Evolutionary conservation across 2,113 vertebrate genomes (phyloP).

Genomic region (Ascaphus truei): DNA sequence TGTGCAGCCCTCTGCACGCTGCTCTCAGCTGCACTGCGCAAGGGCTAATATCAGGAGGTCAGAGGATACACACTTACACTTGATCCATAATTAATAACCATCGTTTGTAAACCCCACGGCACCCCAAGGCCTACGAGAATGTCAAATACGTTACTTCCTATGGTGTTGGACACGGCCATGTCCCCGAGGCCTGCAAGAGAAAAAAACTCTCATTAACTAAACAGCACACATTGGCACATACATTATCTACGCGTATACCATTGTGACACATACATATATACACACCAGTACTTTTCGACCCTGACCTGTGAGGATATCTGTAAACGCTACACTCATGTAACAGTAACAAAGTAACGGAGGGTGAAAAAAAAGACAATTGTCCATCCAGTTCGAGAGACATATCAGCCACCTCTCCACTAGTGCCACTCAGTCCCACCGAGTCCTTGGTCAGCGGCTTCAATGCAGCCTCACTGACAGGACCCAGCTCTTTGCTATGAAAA

Average conservation of each 20-base stretch:
- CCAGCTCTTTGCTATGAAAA: background rate
- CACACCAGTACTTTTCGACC: no score
- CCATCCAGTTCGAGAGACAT: no score
- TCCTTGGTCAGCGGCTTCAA: no score
- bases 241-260: background rate
- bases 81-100: conserved; percentile 81
- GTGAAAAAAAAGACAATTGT: no score
- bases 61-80: conserved; percentile 74
- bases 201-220: background rate
- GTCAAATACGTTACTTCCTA: conserved; percentile 96
- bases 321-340: background rate
- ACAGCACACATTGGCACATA: no score
- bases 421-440: no score
- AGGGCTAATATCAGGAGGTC: no score
- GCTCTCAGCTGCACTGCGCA: no score
- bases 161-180: conserved; percentile 95
- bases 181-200: conserved; percentile 80
- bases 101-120: conserved; percentile 92
- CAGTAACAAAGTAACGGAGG: no score
- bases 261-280: background rate
- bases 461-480: background rate
- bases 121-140: conserved; percentile 92
- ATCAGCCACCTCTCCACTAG: no score
- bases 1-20: no score
- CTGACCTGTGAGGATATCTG: no score